A percentile compares a stretch with the other conserved stretches of the same genome.
These are phyloP conservation scores for Rhadinocentrus ornatus DNA, from an alignment of 2,797 vertebrate species.

Conservation along the genomic window DNA sequence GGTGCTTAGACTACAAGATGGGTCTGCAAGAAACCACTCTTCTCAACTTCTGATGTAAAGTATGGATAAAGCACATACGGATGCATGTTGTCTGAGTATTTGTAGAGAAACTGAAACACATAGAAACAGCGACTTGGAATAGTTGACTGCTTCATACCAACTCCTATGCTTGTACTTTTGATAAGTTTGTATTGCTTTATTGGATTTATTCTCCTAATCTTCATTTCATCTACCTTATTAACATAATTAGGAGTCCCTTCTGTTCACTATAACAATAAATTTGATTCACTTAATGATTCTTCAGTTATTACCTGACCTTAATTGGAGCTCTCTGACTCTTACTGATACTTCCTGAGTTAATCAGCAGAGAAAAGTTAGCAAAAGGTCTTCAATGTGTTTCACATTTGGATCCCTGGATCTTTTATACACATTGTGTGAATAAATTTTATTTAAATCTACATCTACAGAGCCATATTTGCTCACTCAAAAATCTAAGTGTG, in stretches of 20 bases:
- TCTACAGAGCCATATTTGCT: slow-evolving; percentile 35
- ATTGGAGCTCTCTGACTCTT: slow-evolving; percentile 36
- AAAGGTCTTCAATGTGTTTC: slow-evolving; percentile 33
- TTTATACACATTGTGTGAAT: slow-evolving; percentile 23
- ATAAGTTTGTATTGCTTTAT: slow-evolving; percentile 26
- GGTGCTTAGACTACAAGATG: too few relatives aligned
- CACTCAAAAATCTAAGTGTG: slow-evolving; percentile 36
- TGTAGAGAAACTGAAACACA: neutral
- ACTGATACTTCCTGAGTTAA: neutral
- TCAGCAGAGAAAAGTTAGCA: neutral
- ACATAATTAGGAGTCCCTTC: neutral
- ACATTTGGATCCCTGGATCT: slow-evolving; percentile 47
- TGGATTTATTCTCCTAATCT: slow-evolving; percentile 42
- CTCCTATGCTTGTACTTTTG: slow-evolving; percentile 16
- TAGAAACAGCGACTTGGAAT: too few relatives aligned
- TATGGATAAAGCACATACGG: neutral
- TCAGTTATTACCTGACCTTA: slow-evolving; percentile 59
- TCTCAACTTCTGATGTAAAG: neutral
- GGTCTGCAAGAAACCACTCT: neutral
- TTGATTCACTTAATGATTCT: slow-evolving; percentile 65
- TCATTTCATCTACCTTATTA: slow-evolving; percentile 27
- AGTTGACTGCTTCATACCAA: neutral
- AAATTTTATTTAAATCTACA: slow-evolving; percentile 29
- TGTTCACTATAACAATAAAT: neutral
- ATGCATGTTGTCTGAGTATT: neutral